phyloP scores from a whole-genome alignment of 2,113 vertebrate genomes.

The Chaetops frenatus region DNA sequence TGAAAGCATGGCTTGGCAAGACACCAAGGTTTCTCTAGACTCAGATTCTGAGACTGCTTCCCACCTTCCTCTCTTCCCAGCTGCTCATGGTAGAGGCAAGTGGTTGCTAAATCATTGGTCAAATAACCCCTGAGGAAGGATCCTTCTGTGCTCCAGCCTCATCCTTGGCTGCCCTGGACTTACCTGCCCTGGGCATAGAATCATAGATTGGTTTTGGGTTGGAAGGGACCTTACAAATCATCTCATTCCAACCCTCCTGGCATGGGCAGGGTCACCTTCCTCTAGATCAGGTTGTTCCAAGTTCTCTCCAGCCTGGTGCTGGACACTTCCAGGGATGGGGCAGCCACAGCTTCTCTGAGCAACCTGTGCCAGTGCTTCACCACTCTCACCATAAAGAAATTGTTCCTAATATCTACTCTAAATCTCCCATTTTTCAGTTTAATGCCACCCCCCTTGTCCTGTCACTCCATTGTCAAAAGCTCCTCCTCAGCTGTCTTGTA shows the following conservation, averaged over 20 bases:
- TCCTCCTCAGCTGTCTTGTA: neutral
- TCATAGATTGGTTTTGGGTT: neutral
- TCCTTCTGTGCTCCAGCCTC: neutral
- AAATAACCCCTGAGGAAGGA: neutral
- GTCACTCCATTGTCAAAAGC: neutral
- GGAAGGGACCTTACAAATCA: neutral
- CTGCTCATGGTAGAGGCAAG: neutral
- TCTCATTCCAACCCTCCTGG: fast-evolving
- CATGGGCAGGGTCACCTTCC: neutral
- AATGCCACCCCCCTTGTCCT: too few species aligned
- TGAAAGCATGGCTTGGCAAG: neutral
- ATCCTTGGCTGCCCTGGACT: fast-evolving
- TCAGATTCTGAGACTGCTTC: neutral
- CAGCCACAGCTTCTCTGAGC: neutral
- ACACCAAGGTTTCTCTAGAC: neutral
- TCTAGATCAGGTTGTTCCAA: neutral
- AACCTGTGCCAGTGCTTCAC: neutral
- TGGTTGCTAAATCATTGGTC: neutral
- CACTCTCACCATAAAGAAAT: neutral
- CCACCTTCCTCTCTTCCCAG: neutral
- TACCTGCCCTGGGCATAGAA: neutral
- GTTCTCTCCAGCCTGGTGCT: neutral
- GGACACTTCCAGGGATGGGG: neutral
- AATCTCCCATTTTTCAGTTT: neutral
- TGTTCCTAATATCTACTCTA: neutral